Base-by-base conservation (phyloP, 2,888 invertebrate genomes). In the Ferrisia virgata region DNA sequence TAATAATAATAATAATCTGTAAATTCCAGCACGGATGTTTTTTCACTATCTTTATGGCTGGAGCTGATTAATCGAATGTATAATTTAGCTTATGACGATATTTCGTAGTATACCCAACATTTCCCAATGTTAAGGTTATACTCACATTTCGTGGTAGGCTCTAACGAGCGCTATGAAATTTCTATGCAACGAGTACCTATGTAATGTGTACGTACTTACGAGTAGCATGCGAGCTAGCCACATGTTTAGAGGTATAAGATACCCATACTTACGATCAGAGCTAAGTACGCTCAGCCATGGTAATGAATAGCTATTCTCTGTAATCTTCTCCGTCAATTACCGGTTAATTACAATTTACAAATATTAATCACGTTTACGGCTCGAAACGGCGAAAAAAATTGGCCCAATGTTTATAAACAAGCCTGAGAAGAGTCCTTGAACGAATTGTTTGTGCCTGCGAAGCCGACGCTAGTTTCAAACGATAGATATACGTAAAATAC, bases 361-460 rank as follows among this genome's bases (percentile, higher is more conserved):
- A 64, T 64, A 64, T 64, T 64, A 64, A 64, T 64, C 64, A 64
- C 64, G 64, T 64, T 64, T 64, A 64, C 64, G 64, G 64, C 64
- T 64, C 64, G 64, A 64, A 64, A 64, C 8, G 28, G 28, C 64
- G 36, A 76, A 76, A 76, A 76, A 76, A 76, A 76, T 76, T 76
- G 36, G 72, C 72, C 72, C 72, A 80, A 80, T 80, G 80, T 80
- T 80, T 80, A 80, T 47, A 80, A 80, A 80, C 80, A 80, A 80
- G 80, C 43, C 53, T 76, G 80, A 80, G 80, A 80, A 53, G 31
- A 80, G 80, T 40, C 80, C 80, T 80, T 80, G 80, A 80, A 80
- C 80, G 80, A 80, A 47, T 80, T 80, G 80, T 80, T 43, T 43
- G 80, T 80, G 53, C 47, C 47, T 80, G 43, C 79, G 53, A 80